Conservation (phyloP, 30 jellyfish, hydroid and myxozoan genomes). For the Thelohanellus kitauei region DNA sequence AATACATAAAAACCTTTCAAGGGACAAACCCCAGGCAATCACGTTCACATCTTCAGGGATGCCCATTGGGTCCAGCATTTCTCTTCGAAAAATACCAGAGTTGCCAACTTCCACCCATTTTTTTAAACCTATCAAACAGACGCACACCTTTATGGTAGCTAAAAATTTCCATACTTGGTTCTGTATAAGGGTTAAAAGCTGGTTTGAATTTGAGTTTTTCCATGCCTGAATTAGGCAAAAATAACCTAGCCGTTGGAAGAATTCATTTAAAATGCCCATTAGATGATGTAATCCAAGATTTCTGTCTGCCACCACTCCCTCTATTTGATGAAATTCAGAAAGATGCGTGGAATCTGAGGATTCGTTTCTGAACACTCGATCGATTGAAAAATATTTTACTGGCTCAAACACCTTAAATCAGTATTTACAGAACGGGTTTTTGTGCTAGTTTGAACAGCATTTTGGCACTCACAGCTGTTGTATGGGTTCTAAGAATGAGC, state of each 20-base stretch:
- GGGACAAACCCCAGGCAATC: constrained; percentile 89
- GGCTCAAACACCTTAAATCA: constrained; percentile 36
- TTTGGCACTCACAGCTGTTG: constrained; percentile 84
- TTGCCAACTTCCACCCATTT: constrained; percentile 93
- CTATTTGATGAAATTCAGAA: constrained; percentile 86
- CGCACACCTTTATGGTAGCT: constrained; percentile 86
- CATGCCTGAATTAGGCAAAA: constrained; percentile 15
- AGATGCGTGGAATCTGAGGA: constrained; percentile 72
- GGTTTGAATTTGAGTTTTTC: constrained; percentile 85
- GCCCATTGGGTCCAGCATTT: constrained; percentile 84
- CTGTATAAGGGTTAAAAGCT: constrained; percentile 84
- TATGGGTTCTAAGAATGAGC: constrained; percentile 56
- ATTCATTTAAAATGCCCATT: constrained; percentile 41
- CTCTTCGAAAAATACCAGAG: constrained; percentile 79
- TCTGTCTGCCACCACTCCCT: constrained; percentile 64
- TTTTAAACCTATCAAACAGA: constrained; percentile 20
- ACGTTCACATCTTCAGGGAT: constrained; percentile 58
- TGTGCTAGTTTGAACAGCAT: constrained; percentile 63
- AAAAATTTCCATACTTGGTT: constrained; percentile 91
- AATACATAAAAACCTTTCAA: constrained; percentile 27
- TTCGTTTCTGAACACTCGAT: constrained; percentile 80
- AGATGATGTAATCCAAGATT: constrained; percentile 56
- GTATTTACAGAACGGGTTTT: no score
- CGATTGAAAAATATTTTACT: constrained; percentile 61
- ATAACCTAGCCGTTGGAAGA: constrained; percentile 47